These are phyloP conservation scores for Sarcophaga subvicina DNA, from an alignment of 2,888 invertebrate genomes.

Conservation along the genomic window DNA sequence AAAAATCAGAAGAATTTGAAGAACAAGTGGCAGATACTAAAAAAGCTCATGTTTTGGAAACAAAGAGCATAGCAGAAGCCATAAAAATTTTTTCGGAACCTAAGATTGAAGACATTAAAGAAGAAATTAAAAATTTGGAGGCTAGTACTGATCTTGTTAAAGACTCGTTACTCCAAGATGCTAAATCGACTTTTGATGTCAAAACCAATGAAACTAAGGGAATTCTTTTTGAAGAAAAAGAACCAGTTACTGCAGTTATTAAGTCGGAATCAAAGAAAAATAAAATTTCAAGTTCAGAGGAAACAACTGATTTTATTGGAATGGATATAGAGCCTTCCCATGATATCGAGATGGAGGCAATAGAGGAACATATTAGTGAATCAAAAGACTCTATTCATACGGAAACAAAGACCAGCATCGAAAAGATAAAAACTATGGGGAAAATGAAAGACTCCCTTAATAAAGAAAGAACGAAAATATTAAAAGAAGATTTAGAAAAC, in stretches of 20 bases:
- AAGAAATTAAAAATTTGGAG: background rate
- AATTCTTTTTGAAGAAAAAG: background rate
- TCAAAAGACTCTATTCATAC: background rate
- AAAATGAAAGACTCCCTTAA: background rate
- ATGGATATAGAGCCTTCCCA: background rate
- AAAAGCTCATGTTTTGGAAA: conserved; percentile 37
- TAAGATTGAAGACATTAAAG: conserved; percentile 9
- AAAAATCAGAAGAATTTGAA: background rate
- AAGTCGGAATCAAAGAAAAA: background rate
- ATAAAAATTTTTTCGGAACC: conserved; percentile 25
- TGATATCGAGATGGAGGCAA: too few relatives aligned
- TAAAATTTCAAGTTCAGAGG: background rate
- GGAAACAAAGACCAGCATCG: background rate
- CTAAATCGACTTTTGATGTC: background rate
- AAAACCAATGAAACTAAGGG: background rate
- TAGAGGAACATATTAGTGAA: background rate
- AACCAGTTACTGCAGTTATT: background rate
- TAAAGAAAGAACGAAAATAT: background rate
- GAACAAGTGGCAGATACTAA: conserved; percentile 14
- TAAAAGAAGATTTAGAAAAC: background rate
- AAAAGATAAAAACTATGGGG: too few relatives aligned
- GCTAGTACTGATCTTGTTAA: background rate
- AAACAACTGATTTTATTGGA: background rate
- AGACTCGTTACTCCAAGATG: background rate
- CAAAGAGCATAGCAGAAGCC: conserved; percentile 29